Evolutionary conservation across 1,140 invertebrate species (phyloP).

Genomic region (Tetragnatha versicolor): DNA sequence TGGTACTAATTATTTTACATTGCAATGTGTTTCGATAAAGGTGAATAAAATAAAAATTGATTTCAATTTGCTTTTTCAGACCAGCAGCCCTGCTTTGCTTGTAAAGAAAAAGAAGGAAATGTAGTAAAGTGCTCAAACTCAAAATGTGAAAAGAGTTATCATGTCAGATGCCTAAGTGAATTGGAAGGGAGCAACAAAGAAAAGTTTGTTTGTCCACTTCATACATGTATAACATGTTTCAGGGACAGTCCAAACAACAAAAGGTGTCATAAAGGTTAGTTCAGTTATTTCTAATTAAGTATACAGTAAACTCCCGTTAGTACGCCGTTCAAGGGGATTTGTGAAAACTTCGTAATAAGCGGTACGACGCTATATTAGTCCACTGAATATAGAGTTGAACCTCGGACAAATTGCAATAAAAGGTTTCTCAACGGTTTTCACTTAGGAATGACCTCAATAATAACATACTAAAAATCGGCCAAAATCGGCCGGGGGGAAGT

Average conservation of each 20-base stretch:
- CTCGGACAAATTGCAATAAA: no score
- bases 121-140: conserved; percentile 64
- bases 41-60: no score
- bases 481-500: no score
- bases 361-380: no score
- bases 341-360: background rate
- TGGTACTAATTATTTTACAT: background rate
- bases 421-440: no score
- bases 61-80: conserved; percentile 59
- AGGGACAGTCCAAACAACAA: conserved; percentile 74
- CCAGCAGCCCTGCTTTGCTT: conserved; percentile 77
- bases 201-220: conserved; percentile 77
- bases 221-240: conserved; percentile 88
- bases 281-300: background rate
- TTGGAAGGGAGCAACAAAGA: conserved; percentile 60
- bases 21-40: no score
- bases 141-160: conserved; percentile 67
- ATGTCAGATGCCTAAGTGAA: conserved; percentile 65
- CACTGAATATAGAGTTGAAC: background rate
- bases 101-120: conserved; percentile 67
- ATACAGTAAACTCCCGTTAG: background rate
- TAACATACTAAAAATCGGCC: no score
- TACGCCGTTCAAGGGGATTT: background rate
- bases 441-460: no score
- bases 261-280: conserved; percentile 7